A percentile compares a stretch with the other conserved stretches of the same genome.
These are phyloP conservation scores for Sebastes steindachneri DNA, from an alignment of 2,797 vertebrate species.

Conservation along the genomic window DNA sequence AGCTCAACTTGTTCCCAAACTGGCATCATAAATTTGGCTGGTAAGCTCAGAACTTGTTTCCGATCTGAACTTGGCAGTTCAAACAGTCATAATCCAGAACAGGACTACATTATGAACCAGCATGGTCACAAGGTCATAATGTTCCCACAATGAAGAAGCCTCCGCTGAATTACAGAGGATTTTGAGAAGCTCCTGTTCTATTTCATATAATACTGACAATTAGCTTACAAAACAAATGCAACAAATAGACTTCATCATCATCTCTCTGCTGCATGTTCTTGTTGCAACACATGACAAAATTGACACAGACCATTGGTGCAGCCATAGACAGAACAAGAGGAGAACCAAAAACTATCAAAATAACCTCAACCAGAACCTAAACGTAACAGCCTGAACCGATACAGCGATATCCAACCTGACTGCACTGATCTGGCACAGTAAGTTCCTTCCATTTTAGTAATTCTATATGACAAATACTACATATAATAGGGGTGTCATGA, in stretches of 20 bases:
- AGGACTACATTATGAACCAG: background rate
- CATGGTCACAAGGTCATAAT: background rate
- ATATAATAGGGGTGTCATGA: background rate
- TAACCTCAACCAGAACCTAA: background rate
- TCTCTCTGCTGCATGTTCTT: background rate
- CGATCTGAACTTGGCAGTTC: background rate
- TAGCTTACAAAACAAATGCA: background rate
- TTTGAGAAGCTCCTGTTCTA: background rate
- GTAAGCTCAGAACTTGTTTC: background rate
- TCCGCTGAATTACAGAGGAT: background rate
- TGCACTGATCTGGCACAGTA: background rate
- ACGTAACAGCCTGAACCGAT: background rate
- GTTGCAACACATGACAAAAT: conserved; percentile 1
- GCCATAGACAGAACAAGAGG: background rate
- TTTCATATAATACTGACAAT: background rate
- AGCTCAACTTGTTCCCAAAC: background rate
- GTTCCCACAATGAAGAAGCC: background rate
- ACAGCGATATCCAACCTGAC: background rate
- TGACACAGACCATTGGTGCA: background rate
- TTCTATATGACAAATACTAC: background rate
- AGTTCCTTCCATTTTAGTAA: background rate
- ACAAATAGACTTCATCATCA: background rate
- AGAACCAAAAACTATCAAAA: background rate
- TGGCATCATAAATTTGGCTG: background rate
- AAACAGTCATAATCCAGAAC: conserved; percentile 1